These are phyloP conservation scores for Ctenochaetus hawaiiensis DNA, from an alignment of 2,797 vertebrate species.

Conservation along the genomic window DNA sequence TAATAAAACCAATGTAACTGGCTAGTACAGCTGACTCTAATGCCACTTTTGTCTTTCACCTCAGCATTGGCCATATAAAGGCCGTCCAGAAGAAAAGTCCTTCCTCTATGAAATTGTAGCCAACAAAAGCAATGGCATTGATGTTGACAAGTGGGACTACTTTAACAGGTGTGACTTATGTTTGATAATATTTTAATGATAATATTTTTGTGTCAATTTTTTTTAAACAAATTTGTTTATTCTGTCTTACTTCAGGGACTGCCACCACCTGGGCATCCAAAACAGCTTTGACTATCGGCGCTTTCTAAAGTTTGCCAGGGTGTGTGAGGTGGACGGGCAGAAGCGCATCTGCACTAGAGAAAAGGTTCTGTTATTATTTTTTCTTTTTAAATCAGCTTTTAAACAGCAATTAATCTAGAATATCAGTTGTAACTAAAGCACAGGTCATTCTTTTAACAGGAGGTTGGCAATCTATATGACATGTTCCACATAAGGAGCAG, in stretches of 20 bases:
- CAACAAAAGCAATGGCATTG: conserved; percentile 95
- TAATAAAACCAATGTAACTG: neutral
- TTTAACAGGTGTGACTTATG: conserved; percentile 90
- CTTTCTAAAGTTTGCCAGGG: conserved; percentile 92
- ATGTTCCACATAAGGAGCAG: conserved; percentile 95
- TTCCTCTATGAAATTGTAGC: conserved; percentile 98
- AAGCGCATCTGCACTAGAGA: conserved; percentile 94
- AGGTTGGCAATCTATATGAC: conserved; percentile 94
- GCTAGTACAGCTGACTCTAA: neutral
- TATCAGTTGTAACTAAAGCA: conserved; percentile 9
- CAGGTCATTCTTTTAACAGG: conserved; percentile 80
- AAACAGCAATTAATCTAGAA: neutral
- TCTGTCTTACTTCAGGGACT: conserved; percentile 87
- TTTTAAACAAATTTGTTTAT: too few relatives aligned
- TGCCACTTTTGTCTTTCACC: neutral
- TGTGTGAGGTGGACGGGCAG: conserved; percentile 88
- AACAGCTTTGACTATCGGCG: conserved; percentile 95
- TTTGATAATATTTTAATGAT: too few relatives aligned
- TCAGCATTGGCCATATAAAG: conserved; percentile 90
- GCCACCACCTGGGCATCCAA: conserved; percentile 94
- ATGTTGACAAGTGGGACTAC: conserved; percentile 99
- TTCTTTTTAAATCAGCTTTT: neutral
- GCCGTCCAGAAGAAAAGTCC: conserved; percentile 89
- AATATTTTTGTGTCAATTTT: too few relatives aligned
- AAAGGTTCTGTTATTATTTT: conserved; percentile 85